Evolutionary conservation across 2,888 invertebrate species (phyloP).

Genomic region (Galeopsomyia nigrocyanea): DNA sequence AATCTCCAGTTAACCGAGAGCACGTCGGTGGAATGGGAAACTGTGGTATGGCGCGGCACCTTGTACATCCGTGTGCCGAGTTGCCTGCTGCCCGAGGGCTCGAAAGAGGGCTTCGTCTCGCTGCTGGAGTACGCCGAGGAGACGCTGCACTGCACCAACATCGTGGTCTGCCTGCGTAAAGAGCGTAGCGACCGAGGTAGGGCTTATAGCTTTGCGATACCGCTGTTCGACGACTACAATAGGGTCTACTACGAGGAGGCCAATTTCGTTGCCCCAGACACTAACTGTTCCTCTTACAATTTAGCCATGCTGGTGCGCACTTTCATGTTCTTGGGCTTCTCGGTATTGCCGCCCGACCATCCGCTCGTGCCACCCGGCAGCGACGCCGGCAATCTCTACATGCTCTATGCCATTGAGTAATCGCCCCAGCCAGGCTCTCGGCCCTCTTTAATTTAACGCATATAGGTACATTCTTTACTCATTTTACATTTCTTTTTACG

Average conservation of each 20-base stretch:
- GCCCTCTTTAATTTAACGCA: constrained; percentile 63
- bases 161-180: constrained; percentile 86
- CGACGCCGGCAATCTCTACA: constrained; percentile 76
- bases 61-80: constrained; percentile 92
- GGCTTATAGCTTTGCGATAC: constrained; percentile 20
- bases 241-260: constrained; percentile 44
- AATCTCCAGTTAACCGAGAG: constrained; percentile 84
- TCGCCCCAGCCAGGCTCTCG: constrained; percentile 53
- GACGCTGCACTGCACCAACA: constrained; percentile 84
- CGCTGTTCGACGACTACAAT: constrained; percentile 49
- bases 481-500: constrained; percentile 33
- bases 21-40: constrained; percentile 87
- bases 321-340: constrained; percentile 97
- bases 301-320: constrained; percentile 88
- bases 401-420: constrained; percentile 73
- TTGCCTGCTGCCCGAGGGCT: constrained; percentile 88
- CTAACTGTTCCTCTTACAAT: constrained; percentile 49
- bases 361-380: constrained; percentile 79
- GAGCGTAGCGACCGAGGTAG: constrained; percentile 84
- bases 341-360: constrained; percentile 86
- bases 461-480: constrained; percentile 54
- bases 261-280: constrained; percentile 17
- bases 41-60: constrained; percentile 82
- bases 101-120: constrained; percentile 95
- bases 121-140: constrained; percentile 97